phyloP scores from a whole-genome alignment of 2,888 invertebrate genomes.

The Leptothorax acervorum region DNA sequence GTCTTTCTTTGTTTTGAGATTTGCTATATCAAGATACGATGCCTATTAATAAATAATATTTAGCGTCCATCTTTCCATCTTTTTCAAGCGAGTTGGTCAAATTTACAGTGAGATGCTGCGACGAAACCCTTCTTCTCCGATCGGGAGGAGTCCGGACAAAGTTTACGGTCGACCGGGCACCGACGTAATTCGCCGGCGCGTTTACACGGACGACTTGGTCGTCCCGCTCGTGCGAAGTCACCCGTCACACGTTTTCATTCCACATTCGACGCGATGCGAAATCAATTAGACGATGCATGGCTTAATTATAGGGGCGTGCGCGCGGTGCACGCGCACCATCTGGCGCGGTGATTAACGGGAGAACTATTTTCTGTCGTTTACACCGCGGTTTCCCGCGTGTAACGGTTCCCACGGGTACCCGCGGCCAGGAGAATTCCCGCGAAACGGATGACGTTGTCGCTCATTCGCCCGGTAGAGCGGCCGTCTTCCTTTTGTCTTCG shows the following conservation, averaged over 20 bases:
- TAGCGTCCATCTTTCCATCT: not conserved
- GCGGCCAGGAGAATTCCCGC: constrained; percentile 40
- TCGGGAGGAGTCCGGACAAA: not conserved
- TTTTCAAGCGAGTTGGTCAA: not conserved
- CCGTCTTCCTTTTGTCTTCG: constrained; percentile 52
- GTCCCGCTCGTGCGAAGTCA: constrained; percentile 66
- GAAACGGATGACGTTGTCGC: constrained; percentile 52
- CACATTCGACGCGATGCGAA: constrained; percentile 60
- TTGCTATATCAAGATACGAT: not conserved
- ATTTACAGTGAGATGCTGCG: not conserved
- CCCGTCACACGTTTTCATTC: constrained; percentile 61
- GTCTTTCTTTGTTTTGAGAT: not conserved
- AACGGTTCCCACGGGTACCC: constrained; percentile 50
- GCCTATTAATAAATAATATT: not conserved
- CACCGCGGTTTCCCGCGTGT: constrained; percentile 46
- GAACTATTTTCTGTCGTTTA: constrained; percentile 40
- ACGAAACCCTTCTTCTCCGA: not conserved
- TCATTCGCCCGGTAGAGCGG: not conserved
- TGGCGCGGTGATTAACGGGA: constrained; percentile 56
- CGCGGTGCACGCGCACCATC: constrained; percentile 41
- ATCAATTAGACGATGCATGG: constrained; percentile 68
- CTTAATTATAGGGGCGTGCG: constrained; percentile 63
- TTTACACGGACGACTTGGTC: constrained; percentile 67
- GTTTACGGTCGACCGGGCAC: constrained; percentile 44
- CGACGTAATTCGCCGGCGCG: constrained; percentile 58